phyloP scores from a whole-genome alignment of 2,113 vertebrate species.

The Perca flavescens region DNA sequence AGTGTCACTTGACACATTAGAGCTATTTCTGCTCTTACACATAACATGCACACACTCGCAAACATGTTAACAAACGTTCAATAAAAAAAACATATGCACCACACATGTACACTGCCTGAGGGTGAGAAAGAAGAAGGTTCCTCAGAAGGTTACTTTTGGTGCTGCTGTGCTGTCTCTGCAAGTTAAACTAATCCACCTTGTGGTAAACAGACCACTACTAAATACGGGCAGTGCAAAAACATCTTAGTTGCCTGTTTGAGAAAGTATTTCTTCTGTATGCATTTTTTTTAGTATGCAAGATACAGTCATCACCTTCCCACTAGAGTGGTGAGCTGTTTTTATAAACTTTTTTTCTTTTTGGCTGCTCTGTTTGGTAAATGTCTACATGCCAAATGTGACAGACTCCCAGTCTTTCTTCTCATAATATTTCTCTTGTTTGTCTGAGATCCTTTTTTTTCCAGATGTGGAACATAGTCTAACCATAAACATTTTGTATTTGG shows the following conservation, averaged over 20 bases:
- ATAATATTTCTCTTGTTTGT: not conserved
- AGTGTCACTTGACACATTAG: conserved; percentile 44
- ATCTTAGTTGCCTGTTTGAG: not conserved
- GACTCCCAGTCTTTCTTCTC: not conserved
- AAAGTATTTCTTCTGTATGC: conserved; percentile 1
- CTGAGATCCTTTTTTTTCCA: not conserved
- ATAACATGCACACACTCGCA: not conserved
- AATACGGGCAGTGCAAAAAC: not conserved
- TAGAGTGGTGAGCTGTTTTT: not conserved
- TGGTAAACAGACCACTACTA: conserved; percentile 13
- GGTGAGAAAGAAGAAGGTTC: too few relatives aligned
- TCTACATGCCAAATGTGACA: not conserved
- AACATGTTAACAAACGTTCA: not conserved
- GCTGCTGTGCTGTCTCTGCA: not conserved
- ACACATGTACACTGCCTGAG: not conserved
- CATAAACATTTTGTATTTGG: not conserved
- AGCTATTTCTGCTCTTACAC: conserved; percentile 39
- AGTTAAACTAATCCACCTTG: not conserved
- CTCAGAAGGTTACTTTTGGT: not conserved
- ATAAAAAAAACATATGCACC: not conserved
- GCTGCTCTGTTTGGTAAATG: not conserved
- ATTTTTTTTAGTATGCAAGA: not conserved
- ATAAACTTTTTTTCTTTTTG: not conserved
- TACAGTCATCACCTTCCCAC: not conserved
- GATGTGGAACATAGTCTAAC: not conserved